Percentiles rank a stretch among this genome's conserved stretches.
These are phyloP conservation scores for Watsonalla binaria DNA, from an alignment of 2,888 invertebrate species.

Conservation along the genomic window DNA sequence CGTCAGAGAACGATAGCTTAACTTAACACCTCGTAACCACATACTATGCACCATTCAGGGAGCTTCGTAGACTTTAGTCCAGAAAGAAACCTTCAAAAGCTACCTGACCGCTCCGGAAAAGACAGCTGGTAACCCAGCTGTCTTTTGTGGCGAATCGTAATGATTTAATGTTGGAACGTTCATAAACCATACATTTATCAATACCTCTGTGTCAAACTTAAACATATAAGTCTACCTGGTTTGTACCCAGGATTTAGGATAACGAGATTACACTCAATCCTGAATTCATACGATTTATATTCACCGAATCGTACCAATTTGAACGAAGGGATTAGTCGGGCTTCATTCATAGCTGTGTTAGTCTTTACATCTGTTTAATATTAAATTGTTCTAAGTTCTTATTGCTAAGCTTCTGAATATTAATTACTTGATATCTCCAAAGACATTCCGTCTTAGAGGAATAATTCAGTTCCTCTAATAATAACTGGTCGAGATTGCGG, in stretches of 20 bases:
- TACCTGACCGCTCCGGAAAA: too few relatives aligned
- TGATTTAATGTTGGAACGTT: not conserved
- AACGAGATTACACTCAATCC: slow-evolving; percentile 37
- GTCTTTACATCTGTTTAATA: slow-evolving; percentile 3
- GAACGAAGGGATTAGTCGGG: slow-evolving; percentile 26
- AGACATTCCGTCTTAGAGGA: slow-evolving; percentile 37
- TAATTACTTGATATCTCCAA: slow-evolving; percentile 35
- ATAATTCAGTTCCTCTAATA: slow-evolving; percentile 29
- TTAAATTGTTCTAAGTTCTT: slow-evolving; percentile 9
- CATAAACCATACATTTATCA: not conserved
- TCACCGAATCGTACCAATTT: slow-evolving; percentile 32
- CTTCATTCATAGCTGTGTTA: slow-evolving; percentile 19
- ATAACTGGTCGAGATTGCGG: slow-evolving; percentile 5
- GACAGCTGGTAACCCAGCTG: too few relatives aligned
- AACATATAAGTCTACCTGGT: slow-evolving; percentile 5
- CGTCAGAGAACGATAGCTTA: too few relatives aligned
- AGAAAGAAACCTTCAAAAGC: too few relatives aligned
- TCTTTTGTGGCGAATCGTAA: too few relatives aligned
- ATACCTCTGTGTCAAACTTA: not conserved
- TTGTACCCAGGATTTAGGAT: slow-evolving; percentile 30
- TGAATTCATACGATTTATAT: slow-evolving; percentile 37
- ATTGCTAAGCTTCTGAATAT: slow-evolving; percentile 43
- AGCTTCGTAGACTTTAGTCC: too few relatives aligned
- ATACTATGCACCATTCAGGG: too few relatives aligned
- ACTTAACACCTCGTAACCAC: too few relatives aligned